phyloP scores from a whole-genome alignment of 2,888 invertebrate genomes.

The Anagyrus pseudococci region DNA sequence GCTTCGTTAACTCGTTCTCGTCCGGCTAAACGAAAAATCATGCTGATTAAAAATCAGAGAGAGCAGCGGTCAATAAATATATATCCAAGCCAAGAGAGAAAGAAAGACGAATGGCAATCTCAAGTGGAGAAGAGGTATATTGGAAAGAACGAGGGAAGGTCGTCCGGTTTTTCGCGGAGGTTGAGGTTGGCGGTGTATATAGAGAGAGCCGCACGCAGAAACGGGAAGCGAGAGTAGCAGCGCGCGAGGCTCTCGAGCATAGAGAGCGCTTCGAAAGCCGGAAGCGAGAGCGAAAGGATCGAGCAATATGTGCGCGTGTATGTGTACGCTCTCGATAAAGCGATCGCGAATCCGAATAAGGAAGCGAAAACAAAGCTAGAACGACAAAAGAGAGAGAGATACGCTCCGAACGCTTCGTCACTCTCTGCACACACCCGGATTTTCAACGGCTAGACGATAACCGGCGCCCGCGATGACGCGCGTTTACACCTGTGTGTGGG shows the following conservation, averaged over 20 bases:
- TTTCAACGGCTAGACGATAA: too few relatives aligned
- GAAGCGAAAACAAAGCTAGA: too few relatives aligned
- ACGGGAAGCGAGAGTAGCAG: not conserved
- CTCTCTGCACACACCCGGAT: too few relatives aligned
- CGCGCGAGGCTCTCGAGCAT: not conserved
- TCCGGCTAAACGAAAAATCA: too few relatives aligned
- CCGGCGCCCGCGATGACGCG: not conserved
- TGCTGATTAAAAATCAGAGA: too few relatives aligned
- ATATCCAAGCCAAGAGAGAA: not conserved
- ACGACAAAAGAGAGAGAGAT: too few relatives aligned
- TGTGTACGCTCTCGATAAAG: too few relatives aligned
- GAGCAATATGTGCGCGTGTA: not conserved
- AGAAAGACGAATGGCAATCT: not conserved
- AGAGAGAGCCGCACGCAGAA: not conserved
- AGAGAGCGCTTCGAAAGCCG: not conserved
- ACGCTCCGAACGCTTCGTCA: too few relatives aligned
- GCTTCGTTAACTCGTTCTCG: too few relatives aligned
- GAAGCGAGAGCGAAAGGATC: not conserved
- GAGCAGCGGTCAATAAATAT: too few relatives aligned
- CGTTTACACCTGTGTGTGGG: too few relatives aligned
- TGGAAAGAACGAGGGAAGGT: not conserved
- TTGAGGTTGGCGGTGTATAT: not conserved
- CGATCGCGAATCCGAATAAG: too few relatives aligned
- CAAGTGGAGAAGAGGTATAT: not conserved
- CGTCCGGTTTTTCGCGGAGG: not conserved